Evolutionary conservation across 2,888 invertebrate genomes (phyloP).

Genomic region (Dasypogon diadema): DNA sequence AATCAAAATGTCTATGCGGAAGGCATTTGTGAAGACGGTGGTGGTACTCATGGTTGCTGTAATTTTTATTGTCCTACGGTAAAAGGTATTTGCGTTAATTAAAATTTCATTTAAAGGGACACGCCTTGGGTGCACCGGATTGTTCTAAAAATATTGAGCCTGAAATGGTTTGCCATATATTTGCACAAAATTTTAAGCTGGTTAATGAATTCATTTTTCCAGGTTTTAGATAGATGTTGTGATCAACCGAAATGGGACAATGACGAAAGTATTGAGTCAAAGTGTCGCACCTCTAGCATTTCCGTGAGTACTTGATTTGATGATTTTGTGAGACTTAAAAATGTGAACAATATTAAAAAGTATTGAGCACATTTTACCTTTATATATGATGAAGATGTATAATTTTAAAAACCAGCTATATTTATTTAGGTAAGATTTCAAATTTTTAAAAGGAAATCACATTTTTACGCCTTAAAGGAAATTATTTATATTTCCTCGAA

Average conservation of each 20-base stretch:
- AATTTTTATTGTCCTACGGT: background rate
- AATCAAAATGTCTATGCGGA: constrained; percentile 21
- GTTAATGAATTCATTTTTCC: background rate
- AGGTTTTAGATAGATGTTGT: constrained; percentile 16
- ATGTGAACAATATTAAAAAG: too few species aligned
- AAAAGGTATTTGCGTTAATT: background rate
- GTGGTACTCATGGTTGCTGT: background rate
- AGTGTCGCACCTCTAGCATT: background rate
- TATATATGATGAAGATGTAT: too few species aligned
- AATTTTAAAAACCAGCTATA: too few species aligned
- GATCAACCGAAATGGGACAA: constrained; percentile 34
- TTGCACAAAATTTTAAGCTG: background rate
- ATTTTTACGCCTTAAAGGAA: too few species aligned
- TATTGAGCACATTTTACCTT: too few species aligned
- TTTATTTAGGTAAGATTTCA: too few species aligned
- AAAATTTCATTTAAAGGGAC: background rate
- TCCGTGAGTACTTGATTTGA: background rate
- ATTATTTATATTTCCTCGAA: too few species aligned
- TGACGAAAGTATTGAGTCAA: background rate
- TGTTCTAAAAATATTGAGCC: constrained; percentile 24
- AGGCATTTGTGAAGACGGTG: too few species aligned
- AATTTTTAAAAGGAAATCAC: too few species aligned
- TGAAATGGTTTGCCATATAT: constrained; percentile 4
- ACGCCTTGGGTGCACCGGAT: background rate
- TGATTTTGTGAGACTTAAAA: too few species aligned